Evolutionary conservation across 2,113 vertebrate species (phyloP).

Genomic region (Pterocles orientalis): DNA sequence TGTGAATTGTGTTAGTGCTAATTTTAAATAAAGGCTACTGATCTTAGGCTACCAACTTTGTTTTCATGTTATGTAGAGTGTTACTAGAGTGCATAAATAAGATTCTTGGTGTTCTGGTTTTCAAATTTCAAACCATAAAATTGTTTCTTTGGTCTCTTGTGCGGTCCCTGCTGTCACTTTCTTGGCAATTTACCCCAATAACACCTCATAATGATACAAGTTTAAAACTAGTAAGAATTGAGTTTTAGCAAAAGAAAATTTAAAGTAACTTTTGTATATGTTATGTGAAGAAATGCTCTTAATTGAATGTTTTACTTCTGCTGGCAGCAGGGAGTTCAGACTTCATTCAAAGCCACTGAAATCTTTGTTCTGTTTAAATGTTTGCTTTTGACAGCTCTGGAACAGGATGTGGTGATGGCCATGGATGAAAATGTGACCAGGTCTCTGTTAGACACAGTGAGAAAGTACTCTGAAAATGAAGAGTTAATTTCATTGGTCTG

Average conservation of each 20-base stretch:
- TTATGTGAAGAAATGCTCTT: background rate
- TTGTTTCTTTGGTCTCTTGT: background rate
- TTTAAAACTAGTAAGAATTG: background rate
- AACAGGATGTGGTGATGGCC: background rate
- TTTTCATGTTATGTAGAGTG: background rate
- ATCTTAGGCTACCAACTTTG: background rate
- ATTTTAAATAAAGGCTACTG: background rate
- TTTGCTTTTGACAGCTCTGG: slow-evolving; percentile 52
- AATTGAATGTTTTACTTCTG: background rate
- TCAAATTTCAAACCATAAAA: background rate
- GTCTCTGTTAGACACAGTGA: slow-evolving; percentile 32
- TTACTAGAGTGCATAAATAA: background rate
- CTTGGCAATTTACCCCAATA: background rate
- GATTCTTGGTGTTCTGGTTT: background rate
- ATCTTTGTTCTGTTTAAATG: background rate
- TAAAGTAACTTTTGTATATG: background rate
- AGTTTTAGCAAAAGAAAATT: background rate
- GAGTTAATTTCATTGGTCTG: slow-evolving; percentile 43
- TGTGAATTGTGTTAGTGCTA: background rate
- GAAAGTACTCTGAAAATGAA: background rate
- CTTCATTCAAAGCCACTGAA: background rate
- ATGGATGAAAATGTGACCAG: background rate
- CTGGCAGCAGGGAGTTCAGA: background rate
- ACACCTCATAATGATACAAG: background rate
- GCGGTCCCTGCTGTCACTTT: background rate